phyloP scores from a whole-genome alignment of 2,888 invertebrate genomes.

The Carterocephalus palaemon region DNA sequence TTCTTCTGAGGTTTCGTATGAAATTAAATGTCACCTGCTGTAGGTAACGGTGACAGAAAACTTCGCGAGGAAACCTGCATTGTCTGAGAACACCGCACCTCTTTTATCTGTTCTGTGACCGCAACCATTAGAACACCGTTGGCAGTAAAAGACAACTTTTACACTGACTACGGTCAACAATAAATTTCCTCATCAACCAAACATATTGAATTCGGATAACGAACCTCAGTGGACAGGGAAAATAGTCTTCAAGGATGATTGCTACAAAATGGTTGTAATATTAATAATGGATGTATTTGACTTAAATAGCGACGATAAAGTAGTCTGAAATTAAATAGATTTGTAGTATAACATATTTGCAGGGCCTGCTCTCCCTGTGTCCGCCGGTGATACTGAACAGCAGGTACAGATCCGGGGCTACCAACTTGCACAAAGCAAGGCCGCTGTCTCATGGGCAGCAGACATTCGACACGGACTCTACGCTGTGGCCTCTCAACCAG shows the following conservation, averaged over 20 bases:
- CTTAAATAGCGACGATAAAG: neutral
- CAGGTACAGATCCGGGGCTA: conserved; percentile 37
- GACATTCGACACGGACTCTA: conserved; percentile 83
- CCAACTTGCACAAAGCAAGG: conserved; percentile 36
- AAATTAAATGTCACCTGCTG: too few species aligned
- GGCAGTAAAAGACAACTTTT: neutral
- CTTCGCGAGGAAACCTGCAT: too few species aligned
- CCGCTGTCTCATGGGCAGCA: conserved; percentile 75
- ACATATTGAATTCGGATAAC: conserved; percentile 1
- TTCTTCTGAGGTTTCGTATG: too few species aligned
- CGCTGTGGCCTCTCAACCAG: conserved; percentile 85
- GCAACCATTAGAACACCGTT: neutral
- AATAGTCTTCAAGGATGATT: too few species aligned
- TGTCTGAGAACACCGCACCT: too few species aligned
- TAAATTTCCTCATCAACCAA: neutral
- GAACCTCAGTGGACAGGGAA: too few species aligned
- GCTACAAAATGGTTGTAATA: too few species aligned
- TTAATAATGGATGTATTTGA: neutral
- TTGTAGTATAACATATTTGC: conserved; percentile 29
- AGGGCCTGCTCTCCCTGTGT: conserved; percentile 40
- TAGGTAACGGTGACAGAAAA: too few species aligned
- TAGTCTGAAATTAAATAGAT: neutral
- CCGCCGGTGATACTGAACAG: conserved; percentile 36
- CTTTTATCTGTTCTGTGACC: too few species aligned
- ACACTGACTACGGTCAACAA: neutral